Evolutionary conservation across 2,113 vertebrate genomes (phyloP).

Genomic region (Pao palembangensis): DNA sequence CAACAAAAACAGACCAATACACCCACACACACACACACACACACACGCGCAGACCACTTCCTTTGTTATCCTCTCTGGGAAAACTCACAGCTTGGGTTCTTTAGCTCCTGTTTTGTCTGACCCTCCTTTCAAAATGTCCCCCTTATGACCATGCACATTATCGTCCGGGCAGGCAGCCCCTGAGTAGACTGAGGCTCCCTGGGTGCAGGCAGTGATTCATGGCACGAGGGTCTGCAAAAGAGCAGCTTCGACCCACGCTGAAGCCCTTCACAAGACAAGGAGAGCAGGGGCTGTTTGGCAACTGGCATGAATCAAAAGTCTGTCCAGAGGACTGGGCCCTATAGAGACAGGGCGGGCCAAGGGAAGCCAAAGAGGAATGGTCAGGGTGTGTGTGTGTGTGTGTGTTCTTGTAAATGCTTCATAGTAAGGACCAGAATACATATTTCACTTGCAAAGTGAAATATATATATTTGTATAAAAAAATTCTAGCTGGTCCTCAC

Average conservation of each 20-base stretch:
- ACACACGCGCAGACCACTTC: conserved; percentile 16
- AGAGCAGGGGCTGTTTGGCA: conserved; percentile 49
- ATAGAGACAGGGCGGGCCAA: conserved; percentile 30
- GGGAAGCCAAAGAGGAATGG: conserved; percentile 21
- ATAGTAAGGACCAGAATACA: not conserved
- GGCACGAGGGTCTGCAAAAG: conserved; percentile 69
- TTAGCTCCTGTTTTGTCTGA: conserved; percentile 67
- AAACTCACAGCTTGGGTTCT: conserved; percentile 61
- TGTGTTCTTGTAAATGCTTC: conserved; percentile 9
- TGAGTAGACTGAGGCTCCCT: conserved; percentile 61
- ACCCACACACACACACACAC: conserved; percentile 4
- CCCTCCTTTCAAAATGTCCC: conserved; percentile 69
- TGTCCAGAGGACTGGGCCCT: conserved; percentile 44
- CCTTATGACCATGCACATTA: conserved; percentile 65
- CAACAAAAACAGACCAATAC: conserved; percentile 39
- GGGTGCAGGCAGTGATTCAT: conserved; percentile 69
- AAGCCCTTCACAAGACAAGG: conserved; percentile 51
- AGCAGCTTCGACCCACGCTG: conserved; percentile 56
- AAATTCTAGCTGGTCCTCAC: too few species aligned
- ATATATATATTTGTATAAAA: too few species aligned
- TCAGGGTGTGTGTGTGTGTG: conserved; percentile 11
- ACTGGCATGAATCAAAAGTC: conserved; percentile 55
- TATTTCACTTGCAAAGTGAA: too few species aligned
- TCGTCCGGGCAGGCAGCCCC: conserved; percentile 55
- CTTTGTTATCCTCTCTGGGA: conserved; percentile 52